Base-by-base conservation (phyloP, 2,797 vertebrate species). In the Phrynocephalus guinanensis region DNA sequence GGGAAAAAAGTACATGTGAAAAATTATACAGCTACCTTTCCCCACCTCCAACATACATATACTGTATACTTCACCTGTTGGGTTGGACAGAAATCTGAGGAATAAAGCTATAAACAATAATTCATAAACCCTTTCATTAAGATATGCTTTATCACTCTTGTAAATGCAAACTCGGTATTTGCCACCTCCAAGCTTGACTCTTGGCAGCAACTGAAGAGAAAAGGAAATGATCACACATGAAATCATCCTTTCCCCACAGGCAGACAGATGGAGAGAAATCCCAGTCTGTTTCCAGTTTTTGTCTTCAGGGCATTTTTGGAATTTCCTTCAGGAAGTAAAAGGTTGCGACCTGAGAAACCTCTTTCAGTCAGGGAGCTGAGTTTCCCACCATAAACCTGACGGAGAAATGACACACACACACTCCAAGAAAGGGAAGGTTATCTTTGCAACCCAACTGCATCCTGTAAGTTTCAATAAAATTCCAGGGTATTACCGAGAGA, bases 291-390 rank as follows among this genome's bases (percentile, higher is more conserved):
- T 96, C 96, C 96, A 95, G 91, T 91, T 95, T 97, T 97, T 97
- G 97, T 97, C 95, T 97, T 96, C 15, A 3, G 95, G 95, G 95
- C 96, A 95, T 94, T 96, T 97, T 96, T 94, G 97, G 97, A 95
- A 97, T 97, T 97, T 97, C 97, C 97, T 95, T 95, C 95, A 96
- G 97, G 97, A 97, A 97, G 92, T 89, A 89, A 95, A 89, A 90
- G 96, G 96, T 95, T 96, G 82, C 79, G 95, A 97, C 96, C 96
- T 93, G 95, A 93, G 91, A 82, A 79, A 90, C 95, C 91, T 97
- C 96, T 95, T 94, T 95, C 90, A 1, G 92, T 83, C 90, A 95
- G 84, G 52, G 81, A 87, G 87, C 89, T 88, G 90, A 87, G 78
- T 96, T 97, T 97, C 96, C 96, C 97, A 97, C 96, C 96, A 93